These are phyloP conservation scores for Trisateles emortualis DNA, from an alignment of 2,888 invertebrate species.

Conservation along the genomic window DNA sequence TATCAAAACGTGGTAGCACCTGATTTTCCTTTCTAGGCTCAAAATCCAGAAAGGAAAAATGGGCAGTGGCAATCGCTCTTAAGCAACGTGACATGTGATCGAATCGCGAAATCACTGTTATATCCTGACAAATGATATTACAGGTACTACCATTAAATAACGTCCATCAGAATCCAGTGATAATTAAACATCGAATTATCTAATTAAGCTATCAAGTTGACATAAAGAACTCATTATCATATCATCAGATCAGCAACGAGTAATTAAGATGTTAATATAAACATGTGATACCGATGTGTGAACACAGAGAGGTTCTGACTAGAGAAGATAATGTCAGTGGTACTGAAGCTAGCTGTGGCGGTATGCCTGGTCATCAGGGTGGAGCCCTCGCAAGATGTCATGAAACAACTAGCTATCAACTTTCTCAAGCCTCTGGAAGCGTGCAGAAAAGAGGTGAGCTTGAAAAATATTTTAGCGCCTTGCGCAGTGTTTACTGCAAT, in stretches of 20 bases:
- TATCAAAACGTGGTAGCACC: too few relatives aligned
- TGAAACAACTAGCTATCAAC: slow-evolving; percentile 52
- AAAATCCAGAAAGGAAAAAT: too few relatives aligned
- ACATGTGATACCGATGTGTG: too few relatives aligned
- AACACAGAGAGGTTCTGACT: slow-evolving; percentile 16
- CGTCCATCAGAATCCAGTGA: neutral
- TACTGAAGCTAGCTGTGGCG: slow-evolving; percentile 36
- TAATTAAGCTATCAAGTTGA: neutral
- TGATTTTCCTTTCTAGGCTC: too few relatives aligned
- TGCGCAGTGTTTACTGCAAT: neutral
- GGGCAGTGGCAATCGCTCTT: too few relatives aligned
- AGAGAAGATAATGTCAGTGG: slow-evolving; percentile 25
- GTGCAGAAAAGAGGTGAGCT: slow-evolving; percentile 61
- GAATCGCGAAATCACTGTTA: too few relatives aligned
- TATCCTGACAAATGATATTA: neutral
- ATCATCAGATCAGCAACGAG: slow-evolving; percentile 13
- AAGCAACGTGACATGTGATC: too few relatives aligned
- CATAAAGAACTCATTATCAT: slow-evolving; percentile 8
- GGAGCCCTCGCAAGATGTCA: slow-evolving; percentile 56
- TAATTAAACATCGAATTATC: slow-evolving; percentile 1
- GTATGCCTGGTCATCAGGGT: slow-evolving; percentile 38
- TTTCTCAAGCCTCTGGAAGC: slow-evolving; percentile 57
- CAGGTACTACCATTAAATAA: neutral
- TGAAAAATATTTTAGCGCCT: neutral
- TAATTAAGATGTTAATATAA: slow-evolving; percentile 19